Base-by-base conservation (phyloP, 2,113 vertebrate genomes). In the Pelodiscus sinensis region DNA sequence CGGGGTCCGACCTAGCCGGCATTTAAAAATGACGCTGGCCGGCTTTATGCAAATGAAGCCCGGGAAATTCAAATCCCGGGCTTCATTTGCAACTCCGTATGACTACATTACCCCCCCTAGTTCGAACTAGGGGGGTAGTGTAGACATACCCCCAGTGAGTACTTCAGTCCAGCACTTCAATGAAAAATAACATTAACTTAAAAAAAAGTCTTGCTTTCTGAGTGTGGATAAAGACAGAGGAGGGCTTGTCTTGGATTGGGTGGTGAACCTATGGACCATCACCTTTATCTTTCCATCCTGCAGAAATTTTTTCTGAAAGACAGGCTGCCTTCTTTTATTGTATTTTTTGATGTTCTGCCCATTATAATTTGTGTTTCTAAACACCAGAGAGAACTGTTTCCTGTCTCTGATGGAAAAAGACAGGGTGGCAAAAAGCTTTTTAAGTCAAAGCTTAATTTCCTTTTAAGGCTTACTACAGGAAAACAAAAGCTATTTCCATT, bases 311-410 rank as follows among this genome's bases (percentile, higher is more conserved):
- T 93, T 94, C 86, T 80, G 83, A 92, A 94, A 92, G 82, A 29
- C 18, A 35, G 65, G 16, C n/a, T 6, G 65, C 65, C 79, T 56
- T 44, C 73, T 77, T 94, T 94, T 95, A 93, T 52, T 86, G 81
- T 27, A 9, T 25, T 85, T 44, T 44, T 83, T 90, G 88, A 93
- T 81, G 71, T 83, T 81, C 90, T 95, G 90, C 87, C 94, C 94
- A 62, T 95, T 90, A 95, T 82, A 96, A 96, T 92, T 88, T 90
- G 81, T 86, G 83, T 91, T 96, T 94, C 82, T 92, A 84, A 90
- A 86, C 0, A 2, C 80, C 79, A 12, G 89, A 94, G 81, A 92
- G 82, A 84, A 54, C 54, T 0, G 56, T 88, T 94, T 97, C 92
- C 96, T 92, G 22, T 58, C 58, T 58, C 80, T 35, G 58, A 18